A percentile compares a stretch with the other conserved stretches of the same genome.
phyloP scores from a whole-genome alignment of 37 sponge, comb jelly and placozoan genomes.

The Halichondria panicea region DNA sequence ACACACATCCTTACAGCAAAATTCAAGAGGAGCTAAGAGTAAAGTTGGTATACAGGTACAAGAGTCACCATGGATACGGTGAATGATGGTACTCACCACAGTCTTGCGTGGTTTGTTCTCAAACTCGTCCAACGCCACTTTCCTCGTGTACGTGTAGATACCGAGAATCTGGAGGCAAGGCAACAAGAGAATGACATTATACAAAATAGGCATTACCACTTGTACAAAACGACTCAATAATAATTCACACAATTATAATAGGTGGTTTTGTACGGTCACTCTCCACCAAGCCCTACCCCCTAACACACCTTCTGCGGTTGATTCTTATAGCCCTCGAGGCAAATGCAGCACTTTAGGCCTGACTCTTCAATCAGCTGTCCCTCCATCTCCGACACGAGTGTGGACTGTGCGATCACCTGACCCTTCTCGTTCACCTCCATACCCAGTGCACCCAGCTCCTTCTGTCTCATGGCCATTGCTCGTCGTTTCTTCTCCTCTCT shows the following conservation, averaged over 20 bases:
- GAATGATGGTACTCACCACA: conserved; percentile 5
- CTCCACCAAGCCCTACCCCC: no score
- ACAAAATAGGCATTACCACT: neutral
- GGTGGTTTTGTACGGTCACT: no score
- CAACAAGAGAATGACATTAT: neutral
- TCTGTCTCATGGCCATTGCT: conserved; percentile 90
- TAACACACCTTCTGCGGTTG: conserved; percentile 88
- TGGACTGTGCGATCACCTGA: conserved; percentile 60
- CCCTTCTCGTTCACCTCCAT: conserved; percentile 90
- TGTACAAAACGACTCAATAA: neutral
- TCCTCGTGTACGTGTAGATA: conserved; percentile 88
- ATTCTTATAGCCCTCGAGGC: conserved; percentile 86
- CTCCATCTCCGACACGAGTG: conserved; percentile 72
- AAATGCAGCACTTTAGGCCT: conserved; percentile 90
- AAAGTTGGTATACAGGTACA: neutral
- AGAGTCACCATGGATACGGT: neutral
- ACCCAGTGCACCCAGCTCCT: conserved; percentile 81
- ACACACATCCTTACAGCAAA: neutral
- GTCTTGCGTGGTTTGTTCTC: conserved; percentile 85
- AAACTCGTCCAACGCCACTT: conserved; percentile 87
- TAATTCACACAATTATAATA: no score
- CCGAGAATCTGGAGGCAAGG: conserved; percentile 64
- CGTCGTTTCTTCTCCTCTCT: conserved; percentile 69
- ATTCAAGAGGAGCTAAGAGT: neutral
- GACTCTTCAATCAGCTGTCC: conserved; percentile 69